phyloP scores from a whole-genome alignment of 1,140 invertebrate genomes.

The Anastatus disparis region DNA sequence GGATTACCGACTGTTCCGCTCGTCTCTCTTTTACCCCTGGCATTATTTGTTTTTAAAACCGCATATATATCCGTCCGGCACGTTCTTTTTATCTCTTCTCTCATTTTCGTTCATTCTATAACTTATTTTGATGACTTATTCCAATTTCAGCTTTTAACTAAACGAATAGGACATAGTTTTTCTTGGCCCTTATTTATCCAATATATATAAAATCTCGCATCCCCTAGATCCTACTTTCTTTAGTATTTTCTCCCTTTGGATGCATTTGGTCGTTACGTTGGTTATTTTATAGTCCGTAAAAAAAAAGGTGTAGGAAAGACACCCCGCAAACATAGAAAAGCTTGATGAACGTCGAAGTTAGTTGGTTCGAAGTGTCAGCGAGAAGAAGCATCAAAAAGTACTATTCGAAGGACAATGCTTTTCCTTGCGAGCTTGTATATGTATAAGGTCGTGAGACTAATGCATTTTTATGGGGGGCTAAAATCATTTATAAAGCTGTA shows the following conservation, averaged over 20 bases:
- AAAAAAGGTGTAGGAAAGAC: constrained; percentile 46
- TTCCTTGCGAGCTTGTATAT: neutral
- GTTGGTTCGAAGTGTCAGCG: no score
- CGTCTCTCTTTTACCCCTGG: neutral
- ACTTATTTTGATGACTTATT: neutral
- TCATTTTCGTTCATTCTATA: no score
- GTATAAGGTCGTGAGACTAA: constrained; percentile 48
- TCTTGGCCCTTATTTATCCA: neutral
- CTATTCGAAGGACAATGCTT: neutral
- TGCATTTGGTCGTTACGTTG: neutral
- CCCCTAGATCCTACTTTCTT: neutral
- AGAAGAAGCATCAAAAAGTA: no score
- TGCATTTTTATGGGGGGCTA: constrained; percentile 62
- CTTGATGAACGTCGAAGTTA: neutral
- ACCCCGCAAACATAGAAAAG: neutral
- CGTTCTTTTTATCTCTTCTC: neutral
- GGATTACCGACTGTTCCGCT: constrained; percentile 26
- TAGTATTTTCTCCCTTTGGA: neutral
- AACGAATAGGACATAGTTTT: neutral
- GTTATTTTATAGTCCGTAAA: constrained; percentile 61
- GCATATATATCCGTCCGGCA: neutral
- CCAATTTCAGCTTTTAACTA: neutral
- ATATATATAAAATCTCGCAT: no score
- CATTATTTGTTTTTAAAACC: constrained; percentile 32
- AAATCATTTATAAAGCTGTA: constrained; percentile 69